A percentile compares a stretch with the other conserved stretches of the same genome.
These are phyloP conservation scores for Leptinotarsa haldemani DNA, from an alignment of 2,888 invertebrate species.

Conservation along the genomic window DNA sequence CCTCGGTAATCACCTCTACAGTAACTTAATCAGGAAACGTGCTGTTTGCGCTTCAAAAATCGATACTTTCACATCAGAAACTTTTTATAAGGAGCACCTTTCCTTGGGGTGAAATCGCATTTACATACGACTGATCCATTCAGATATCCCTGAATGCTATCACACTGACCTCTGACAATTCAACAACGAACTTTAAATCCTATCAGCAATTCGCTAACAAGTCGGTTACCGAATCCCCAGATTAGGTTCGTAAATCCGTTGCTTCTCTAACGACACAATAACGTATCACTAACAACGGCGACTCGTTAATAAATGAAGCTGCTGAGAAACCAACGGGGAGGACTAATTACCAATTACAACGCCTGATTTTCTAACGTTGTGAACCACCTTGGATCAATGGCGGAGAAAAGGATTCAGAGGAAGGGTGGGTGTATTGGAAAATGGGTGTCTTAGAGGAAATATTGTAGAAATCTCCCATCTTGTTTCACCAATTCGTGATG, in stretches of 20 bases:
- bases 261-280: conserved; percentile 57
- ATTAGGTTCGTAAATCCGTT: conserved; percentile 59
- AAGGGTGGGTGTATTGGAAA: too few relatives aligned
- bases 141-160: background rate
- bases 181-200: conserved; percentile 7
- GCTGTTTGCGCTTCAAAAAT: too few relatives aligned
- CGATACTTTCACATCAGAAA: too few relatives aligned
- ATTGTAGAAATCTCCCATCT: too few relatives aligned
- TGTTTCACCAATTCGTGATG: too few relatives aligned
- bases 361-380: conserved; percentile 32
- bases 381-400: conserved; percentile 9
- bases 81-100: too few relatives aligned
- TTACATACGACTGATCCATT: too few relatives aligned
- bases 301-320: conserved; percentile 58
- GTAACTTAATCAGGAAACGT: too few relatives aligned
- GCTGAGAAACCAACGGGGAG: conserved; percentile 50
- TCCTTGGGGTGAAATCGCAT: too few relatives aligned
- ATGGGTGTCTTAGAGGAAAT: too few relatives aligned
- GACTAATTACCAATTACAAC: conserved; percentile 55
- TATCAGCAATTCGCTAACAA: conserved; percentile 54
- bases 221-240: conserved; percentile 56
- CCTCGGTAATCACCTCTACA: too few relatives aligned
- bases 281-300: conserved; percentile 58
- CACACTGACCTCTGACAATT: background rate
- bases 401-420: too few relatives aligned